Conservation (phyloP, 1,140 invertebrate genomes). For the Glossosoma conforme region DNA sequence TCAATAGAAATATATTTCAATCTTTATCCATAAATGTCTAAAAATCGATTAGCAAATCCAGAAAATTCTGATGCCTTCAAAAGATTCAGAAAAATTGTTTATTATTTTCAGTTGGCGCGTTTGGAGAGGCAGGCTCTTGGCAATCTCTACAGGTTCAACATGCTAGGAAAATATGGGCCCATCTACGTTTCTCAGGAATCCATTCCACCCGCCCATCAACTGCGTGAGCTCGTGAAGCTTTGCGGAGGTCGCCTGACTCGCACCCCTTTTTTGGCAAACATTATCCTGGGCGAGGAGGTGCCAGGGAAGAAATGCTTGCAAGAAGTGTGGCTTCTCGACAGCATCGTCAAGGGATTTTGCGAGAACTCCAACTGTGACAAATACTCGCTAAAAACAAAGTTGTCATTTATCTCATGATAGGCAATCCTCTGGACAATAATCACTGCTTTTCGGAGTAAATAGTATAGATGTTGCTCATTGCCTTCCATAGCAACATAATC, state of each 20-base stretch:
- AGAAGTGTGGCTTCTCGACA: constrained; percentile 45
- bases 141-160: constrained; percentile 36
- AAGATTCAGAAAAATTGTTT: no score
- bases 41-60: no score
- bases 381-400: neutral
- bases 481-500: no score
- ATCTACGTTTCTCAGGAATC: constrained; percentile 38
- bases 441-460: no score
- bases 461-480: no score
- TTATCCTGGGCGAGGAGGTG: constrained; percentile 36
- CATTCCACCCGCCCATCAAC: constrained; percentile 35
- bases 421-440: no score
- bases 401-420: neutral
- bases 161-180: constrained; percentile 39
- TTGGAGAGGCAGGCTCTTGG: constrained; percentile 42
- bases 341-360: constrained; percentile 24
- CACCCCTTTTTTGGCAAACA: constrained; percentile 31
- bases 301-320: constrained; percentile 34
- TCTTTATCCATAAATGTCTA: no score
- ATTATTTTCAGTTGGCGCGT: constrained; percentile 39
- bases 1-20: no score
- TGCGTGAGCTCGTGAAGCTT: constrained; percentile 40
- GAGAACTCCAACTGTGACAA: constrained; percentile 1
- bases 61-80: no score
- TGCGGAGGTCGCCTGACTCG: constrained; percentile 38